A percentile compares a stretch with the other conserved stretches of the same genome.
These are phyloP conservation scores for Orchesellides sinensis DNA, from an alignment of 2,888 invertebrate species.

Conservation along the genomic window DNA sequence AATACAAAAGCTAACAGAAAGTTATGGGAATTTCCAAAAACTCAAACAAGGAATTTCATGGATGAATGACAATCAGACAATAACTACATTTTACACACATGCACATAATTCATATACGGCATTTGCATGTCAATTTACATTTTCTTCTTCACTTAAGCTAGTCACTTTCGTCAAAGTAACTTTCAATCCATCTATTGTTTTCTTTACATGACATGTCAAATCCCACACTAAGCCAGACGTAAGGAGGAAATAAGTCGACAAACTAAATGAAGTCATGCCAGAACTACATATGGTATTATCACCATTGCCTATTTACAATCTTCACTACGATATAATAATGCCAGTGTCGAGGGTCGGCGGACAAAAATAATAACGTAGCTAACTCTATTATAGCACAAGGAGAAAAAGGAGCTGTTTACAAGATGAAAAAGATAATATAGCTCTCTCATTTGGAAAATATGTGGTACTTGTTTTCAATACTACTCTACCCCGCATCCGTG, in stretches of 20 bases:
- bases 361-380: neutral
- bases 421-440: slow-evolving; percentile 1
- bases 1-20: no score
- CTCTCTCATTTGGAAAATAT: slow-evolving; percentile 11
- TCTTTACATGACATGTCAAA: no score
- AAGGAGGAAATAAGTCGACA: neutral
- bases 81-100: neutral
- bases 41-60: neutral
- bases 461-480: neutral
- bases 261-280: slow-evolving; percentile 6
- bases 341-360: slow-evolving; percentile 25
- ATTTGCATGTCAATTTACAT: no score
- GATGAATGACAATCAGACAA: neutral
- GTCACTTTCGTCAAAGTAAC: no score
- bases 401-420: slow-evolving; percentile 1
- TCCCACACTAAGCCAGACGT: neutral
- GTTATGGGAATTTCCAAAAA: no score
- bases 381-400: slow-evolving; percentile 2
- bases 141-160: no score
- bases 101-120: no score
- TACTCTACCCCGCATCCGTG: no score
- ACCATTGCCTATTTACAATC: no score
- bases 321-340: neutral
- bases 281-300: neutral
- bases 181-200: neutral